Percentiles rank a stretch among this genome's conserved stretches.
Conservation (phyloP, 2,797 vertebrate genomes). For the Zalophus californianus region DNA sequence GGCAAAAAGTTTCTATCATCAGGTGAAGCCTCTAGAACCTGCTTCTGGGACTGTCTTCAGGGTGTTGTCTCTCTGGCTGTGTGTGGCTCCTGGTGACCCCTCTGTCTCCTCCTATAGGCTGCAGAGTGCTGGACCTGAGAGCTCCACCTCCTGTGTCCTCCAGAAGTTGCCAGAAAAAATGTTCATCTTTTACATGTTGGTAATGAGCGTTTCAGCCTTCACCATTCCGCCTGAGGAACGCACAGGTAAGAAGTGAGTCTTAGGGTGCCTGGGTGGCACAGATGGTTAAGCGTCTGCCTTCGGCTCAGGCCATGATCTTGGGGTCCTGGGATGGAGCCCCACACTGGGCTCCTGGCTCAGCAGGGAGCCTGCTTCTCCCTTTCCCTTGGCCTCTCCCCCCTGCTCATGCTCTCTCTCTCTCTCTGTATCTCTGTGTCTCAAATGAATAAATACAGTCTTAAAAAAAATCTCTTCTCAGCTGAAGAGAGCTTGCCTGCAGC, state of each 20-base stretch:
- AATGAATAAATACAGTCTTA: no score
- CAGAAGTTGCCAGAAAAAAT: conserved; percentile 37
- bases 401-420: no score
- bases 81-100: background rate
- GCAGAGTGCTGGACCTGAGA: background rate
- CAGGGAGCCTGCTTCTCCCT: no score
- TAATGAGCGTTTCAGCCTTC: conserved; percentile 72
- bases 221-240: conserved; percentile 70
- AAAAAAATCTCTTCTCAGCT: background rate
- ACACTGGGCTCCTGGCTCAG: no score
- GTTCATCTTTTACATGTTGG: conserved; percentile 64
- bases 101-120: conserved; percentile 72
- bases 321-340: no score
- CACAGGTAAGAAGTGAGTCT: conserved; percentile 76
- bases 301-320: no score
- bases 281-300: no score
- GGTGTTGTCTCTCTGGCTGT: background rate
- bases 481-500: background rate
- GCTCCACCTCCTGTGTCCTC: background rate
- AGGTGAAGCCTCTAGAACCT: background rate
- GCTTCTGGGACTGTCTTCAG: background rate
- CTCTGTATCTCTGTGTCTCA: no score
- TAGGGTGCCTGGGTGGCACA: background rate
- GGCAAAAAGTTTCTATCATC: background rate
- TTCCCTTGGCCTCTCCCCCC: no score